Conservation (phyloP, 2,888 invertebrate species). For the Malthinus seriepunctatus region DNA sequence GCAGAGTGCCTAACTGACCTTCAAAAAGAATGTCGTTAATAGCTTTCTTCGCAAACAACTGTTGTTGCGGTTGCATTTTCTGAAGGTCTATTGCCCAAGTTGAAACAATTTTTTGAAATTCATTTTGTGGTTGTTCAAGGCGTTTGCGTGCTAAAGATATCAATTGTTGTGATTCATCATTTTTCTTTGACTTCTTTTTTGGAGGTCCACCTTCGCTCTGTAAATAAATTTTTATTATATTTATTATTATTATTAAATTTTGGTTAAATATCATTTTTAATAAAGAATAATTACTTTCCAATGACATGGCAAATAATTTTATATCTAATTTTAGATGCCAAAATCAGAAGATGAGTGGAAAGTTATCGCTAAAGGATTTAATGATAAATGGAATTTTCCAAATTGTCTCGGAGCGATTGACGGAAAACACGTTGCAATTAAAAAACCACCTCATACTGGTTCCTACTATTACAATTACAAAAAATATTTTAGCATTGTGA, state of each 20-base stretch:
- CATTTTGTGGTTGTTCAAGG: slow-evolving; percentile 7
- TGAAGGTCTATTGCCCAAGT: slow-evolving; percentile 54
- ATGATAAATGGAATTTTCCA: too few relatives aligned
- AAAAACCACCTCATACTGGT: too few relatives aligned
- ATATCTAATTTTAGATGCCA: slow-evolving; percentile 23
- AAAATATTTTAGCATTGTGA: too few relatives aligned
- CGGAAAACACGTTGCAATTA: too few relatives aligned
- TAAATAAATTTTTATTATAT: slow-evolving; percentile 11
- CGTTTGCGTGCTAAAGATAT: slow-evolving; percentile 16
- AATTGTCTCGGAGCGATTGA: too few relatives aligned
- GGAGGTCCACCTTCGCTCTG: slow-evolving; percentile 9
- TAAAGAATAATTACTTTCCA: neutral
- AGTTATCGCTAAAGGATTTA: too few relatives aligned
- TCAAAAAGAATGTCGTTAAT: too few relatives aligned
- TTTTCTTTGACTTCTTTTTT: slow-evolving; percentile 13
- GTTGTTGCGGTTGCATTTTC: slow-evolving; percentile 52
- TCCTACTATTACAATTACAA: too few relatives aligned
- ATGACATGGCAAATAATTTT: neutral
- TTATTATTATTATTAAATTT: slow-evolving; percentile 9
- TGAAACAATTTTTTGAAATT: slow-evolving; percentile 52
- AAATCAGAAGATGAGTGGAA: slow-evolving; percentile 29
- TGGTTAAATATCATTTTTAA: slow-evolving; percentile 10
- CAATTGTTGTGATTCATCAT: slow-evolving; percentile 11
- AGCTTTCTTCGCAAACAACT: too few relatives aligned
- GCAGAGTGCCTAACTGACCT: too few relatives aligned